phyloP scores from a whole-genome alignment of 30 jellyfish, hydroid and myxozoan genomes.

The Aurelia sp. region DNA sequence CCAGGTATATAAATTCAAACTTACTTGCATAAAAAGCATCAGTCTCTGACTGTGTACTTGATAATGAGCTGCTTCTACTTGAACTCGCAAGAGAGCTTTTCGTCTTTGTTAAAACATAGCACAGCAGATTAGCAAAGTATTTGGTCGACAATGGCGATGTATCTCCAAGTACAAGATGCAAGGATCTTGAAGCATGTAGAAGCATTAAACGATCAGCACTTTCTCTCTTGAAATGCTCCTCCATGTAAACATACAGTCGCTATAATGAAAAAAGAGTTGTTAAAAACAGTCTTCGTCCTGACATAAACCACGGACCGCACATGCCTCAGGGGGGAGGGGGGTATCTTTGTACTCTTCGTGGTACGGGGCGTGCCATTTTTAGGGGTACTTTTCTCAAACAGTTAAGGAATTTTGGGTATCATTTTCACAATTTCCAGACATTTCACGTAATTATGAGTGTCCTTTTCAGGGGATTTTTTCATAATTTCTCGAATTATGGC shows the following conservation, averaged over 20 bases:
- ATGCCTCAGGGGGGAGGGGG: no score
- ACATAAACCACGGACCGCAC: no score
- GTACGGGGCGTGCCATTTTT: no score
- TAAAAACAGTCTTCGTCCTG: no score
- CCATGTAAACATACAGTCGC: constrained; percentile 81
- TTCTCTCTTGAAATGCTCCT: constrained; percentile 73
- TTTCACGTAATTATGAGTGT: no score
- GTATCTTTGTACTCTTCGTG: no score
- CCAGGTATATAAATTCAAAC: background rate
- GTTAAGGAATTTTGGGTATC: no score
- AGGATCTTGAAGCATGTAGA: constrained; percentile 70
- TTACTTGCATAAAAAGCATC: constrained; percentile 41
- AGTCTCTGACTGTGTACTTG: constrained; percentile 46
- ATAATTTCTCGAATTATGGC: no score
- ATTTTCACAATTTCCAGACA: no score
- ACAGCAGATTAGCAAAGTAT: constrained; percentile 68
- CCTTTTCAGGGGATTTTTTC: no score
- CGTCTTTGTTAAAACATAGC: constrained; percentile 39
- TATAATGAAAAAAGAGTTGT: background rate
- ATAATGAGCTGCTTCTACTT: constrained; percentile 42
- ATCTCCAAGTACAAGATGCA: constrained; percentile 58
- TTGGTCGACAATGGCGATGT: constrained; percentile 82
- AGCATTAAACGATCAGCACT: constrained; percentile 81
- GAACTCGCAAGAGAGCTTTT: constrained; percentile 29
- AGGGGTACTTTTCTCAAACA: no score